Evolutionary conservation across 2,113 vertebrate species (phyloP).

Genomic region (Myiozetetes cayanensis): DNA sequence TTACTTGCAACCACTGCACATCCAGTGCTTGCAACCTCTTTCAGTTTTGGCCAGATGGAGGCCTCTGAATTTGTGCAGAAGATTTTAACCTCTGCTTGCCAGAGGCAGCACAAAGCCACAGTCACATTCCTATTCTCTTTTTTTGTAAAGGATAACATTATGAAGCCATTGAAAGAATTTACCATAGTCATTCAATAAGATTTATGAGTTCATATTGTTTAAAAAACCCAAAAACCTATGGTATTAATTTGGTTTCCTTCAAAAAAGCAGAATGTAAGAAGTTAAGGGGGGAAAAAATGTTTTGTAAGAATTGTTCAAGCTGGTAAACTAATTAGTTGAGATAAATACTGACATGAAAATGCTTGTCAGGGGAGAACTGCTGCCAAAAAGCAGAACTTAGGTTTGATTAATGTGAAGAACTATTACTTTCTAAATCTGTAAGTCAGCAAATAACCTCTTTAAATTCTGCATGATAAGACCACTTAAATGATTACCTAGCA

Average conservation of each 20-base stretch:
- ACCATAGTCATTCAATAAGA: neutral
- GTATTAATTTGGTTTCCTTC: conserved; percentile 33
- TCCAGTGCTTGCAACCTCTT: neutral
- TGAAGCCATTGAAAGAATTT: neutral
- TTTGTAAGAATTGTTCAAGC: conserved; percentile 23
- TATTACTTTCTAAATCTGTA: conserved; percentile 28
- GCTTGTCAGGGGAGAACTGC: conserved; percentile 32
- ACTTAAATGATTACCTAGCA: conserved; percentile 10
- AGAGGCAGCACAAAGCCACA: neutral
- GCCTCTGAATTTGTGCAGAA: neutral
- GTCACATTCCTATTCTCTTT: neutral
- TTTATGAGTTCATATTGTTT: neutral
- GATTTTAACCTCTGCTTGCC: neutral
- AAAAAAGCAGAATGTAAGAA: conserved; percentile 8
- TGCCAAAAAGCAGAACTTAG: conserved; percentile 33
- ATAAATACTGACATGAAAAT: conserved; percentile 60
- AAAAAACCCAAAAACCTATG: neutral
- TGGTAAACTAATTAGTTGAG: conserved; percentile 57
- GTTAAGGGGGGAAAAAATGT: neutral
- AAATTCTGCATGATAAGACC: neutral
- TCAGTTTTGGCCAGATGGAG: neutral
- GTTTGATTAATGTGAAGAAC: neutral
- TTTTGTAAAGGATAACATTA: neutral
- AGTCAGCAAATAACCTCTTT: conserved; percentile 29
- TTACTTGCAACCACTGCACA: neutral